Percentiles rank a stretch among this genome's conserved stretches.
phyloP scores from a whole-genome alignment of 2,113 vertebrate genomes.

The Seriola dumerili region DNA sequence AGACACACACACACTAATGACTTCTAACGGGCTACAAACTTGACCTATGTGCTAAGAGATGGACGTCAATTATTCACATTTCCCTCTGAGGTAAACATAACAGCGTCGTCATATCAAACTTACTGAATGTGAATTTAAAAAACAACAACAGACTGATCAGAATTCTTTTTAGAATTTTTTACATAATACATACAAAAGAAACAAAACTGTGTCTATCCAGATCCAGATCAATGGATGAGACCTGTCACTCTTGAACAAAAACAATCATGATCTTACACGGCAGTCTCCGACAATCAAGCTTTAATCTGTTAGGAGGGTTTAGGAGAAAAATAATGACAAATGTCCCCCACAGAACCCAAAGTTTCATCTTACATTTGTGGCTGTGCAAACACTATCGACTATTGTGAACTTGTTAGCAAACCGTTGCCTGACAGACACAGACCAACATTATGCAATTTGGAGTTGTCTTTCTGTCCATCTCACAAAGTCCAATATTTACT shows the following conservation, averaged over 20 bases:
- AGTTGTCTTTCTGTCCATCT: not conserved
- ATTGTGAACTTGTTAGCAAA: too few relatives aligned
- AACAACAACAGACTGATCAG: not conserved
- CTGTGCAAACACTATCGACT: too few relatives aligned
- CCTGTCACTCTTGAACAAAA: too few relatives aligned
- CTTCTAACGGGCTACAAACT: not conserved
- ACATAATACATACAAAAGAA: too few relatives aligned
- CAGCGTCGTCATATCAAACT: not conserved
- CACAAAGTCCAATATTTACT: not conserved
- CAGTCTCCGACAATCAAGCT: too few relatives aligned
- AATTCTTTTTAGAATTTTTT: not conserved
- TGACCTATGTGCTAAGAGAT: constrained; percentile 3
- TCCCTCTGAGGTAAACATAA: not conserved
- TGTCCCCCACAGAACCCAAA: too few relatives aligned
- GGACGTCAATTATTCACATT: not conserved
- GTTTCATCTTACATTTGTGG: too few relatives aligned
- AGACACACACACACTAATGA: not conserved
- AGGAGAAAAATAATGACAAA: too few relatives aligned
- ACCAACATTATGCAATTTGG: not conserved
- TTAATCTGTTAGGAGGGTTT: too few relatives aligned
- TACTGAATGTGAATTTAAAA: not conserved
- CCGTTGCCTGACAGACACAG: not conserved
- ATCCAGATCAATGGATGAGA: too few relatives aligned
- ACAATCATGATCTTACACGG: too few relatives aligned
- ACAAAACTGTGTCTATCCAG: too few relatives aligned